Percentiles rank a stretch among this genome's conserved stretches.
Conservation (phyloP, 2,113 vertebrate genomes). For the Planiliza haematocheilus region DNA sequence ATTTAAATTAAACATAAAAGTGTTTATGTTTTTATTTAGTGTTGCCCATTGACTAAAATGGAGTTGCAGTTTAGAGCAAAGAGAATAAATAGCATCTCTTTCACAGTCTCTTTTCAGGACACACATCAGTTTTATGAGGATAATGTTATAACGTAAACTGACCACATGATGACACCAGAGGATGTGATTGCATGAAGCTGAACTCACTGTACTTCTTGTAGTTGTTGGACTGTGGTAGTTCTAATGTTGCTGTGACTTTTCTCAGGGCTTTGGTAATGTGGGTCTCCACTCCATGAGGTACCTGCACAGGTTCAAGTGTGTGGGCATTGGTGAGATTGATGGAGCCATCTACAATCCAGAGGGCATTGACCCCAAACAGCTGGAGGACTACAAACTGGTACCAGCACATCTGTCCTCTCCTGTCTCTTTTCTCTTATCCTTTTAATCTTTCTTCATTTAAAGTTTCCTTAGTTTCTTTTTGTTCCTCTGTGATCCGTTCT, state of each 20-base stretch:
- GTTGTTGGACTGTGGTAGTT: not conserved
- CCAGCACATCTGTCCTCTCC: not conserved
- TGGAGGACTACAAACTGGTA: conserved; percentile 99
- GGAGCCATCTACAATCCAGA: conserved; percentile 95
- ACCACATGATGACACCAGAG: conserved; percentile 64
- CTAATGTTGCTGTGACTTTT: not conserved
- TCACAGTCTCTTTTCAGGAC: no score
- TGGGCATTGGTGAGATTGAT: conserved; percentile 94
- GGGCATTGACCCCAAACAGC: conserved; percentile 97
- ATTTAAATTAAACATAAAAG: no score
- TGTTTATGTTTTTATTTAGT: no score
- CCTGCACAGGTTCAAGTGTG: conserved; percentile 95
- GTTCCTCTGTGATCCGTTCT: not conserved
- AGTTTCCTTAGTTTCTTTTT: no score
- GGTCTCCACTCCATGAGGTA: conserved; percentile 99
- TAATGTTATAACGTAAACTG: not conserved
- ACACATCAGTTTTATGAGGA: no score
- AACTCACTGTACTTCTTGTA: no score
- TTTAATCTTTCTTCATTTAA: not conserved
- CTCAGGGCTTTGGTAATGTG: conserved; percentile 97
- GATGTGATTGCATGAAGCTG: no score
- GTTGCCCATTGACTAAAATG: no score
- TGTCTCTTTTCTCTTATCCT: no score
- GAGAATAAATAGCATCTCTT: no score
- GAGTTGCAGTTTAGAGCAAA: no score